phyloP scores from a whole-genome alignment of 2,888 invertebrate species.

The Drosophila mimica region DNA sequence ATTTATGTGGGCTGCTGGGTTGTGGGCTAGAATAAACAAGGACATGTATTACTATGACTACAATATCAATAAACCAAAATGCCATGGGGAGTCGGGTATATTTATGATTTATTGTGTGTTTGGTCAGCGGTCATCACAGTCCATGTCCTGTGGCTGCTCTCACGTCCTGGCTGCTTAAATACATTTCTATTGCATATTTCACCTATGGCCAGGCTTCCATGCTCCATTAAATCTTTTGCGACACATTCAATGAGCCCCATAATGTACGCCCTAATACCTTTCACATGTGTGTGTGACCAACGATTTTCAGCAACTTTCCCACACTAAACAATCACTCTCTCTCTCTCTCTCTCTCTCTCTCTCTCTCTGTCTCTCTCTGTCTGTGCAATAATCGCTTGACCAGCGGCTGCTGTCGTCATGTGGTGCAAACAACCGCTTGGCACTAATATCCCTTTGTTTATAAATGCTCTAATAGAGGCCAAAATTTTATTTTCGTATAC shows the following conservation, averaged over 20 bases:
- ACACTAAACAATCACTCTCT: not conserved
- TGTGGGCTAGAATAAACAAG: slow-evolving; percentile 53
- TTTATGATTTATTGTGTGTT: slow-evolving; percentile 73
- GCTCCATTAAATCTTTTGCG: slow-evolving; percentile 81
- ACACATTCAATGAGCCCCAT: slow-evolving; percentile 80
- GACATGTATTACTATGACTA: slow-evolving; percentile 64
- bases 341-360: not conserved
- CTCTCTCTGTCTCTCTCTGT: slow-evolving; percentile 1
- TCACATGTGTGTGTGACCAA: slow-evolving; percentile 20
- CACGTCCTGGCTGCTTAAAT: slow-evolving; percentile 41
- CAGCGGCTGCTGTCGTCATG: slow-evolving; percentile 52
- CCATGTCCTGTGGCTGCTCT: slow-evolving; percentile 20
- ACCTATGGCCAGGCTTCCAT: slow-evolving; percentile 64
- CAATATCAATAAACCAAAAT: slow-evolving; percentile 78
- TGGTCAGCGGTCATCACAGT: slow-evolving; percentile 56
- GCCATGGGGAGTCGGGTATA: slow-evolving; percentile 41
- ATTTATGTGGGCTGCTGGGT: slow-evolving; percentile 55
- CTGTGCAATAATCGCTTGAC: slow-evolving; percentile 46
- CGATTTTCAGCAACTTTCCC: slow-evolving; percentile 3
- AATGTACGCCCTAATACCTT: slow-evolving; percentile 77
- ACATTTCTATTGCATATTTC: slow-evolving; percentile 68
- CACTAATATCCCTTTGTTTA: slow-evolving; percentile 81
- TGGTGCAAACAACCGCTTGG: slow-evolving; percentile 59
- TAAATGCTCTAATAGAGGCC: slow-evolving; percentile 76
- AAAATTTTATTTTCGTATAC: slow-evolving; percentile 59